Conservation (phyloP, 2,113 vertebrate genomes). For the Heptranchias perlo region DNA sequence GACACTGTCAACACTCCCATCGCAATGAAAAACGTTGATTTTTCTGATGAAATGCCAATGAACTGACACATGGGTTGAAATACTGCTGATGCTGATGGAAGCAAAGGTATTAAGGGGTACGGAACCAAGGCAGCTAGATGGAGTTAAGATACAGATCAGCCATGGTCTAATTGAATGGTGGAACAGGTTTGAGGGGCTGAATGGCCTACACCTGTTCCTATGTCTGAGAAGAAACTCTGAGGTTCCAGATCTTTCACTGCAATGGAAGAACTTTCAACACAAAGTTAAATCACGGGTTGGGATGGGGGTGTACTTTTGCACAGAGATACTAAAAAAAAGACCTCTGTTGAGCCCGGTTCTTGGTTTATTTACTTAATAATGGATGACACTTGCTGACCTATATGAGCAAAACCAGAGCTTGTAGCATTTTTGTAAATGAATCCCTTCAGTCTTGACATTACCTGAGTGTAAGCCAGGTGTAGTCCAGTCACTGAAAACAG, state of each 20-base stretch:
- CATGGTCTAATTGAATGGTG: not conserved
- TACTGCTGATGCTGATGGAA: not conserved
- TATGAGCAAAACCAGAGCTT: not conserved
- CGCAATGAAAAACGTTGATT: not conserved
- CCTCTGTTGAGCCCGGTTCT: not conserved
- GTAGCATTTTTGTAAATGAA: not conserved
- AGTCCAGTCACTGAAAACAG: slow-evolving; percentile 17
- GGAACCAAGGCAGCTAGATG: not conserved
- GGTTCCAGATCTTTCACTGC: not conserved
- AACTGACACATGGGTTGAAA: not conserved
- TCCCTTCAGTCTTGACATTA: not conserved
- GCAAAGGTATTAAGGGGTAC: not conserved
- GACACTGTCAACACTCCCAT: not conserved
- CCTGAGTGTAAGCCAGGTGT: slow-evolving; percentile 29
- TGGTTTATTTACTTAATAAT: not conserved
- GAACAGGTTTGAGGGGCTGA: not conserved
- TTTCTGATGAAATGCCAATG: not conserved
- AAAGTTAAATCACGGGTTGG: not conserved
- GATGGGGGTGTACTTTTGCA: no score
- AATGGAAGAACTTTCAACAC: not conserved
- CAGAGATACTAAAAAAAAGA: not conserved
- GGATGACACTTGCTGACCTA: not conserved
- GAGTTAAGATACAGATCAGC: not conserved
- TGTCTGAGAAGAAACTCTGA: not conserved
- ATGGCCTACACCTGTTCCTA: not conserved